Conservation (phyloP, 92 coral and sea anemone species). For the Bergia sp. region DNA sequence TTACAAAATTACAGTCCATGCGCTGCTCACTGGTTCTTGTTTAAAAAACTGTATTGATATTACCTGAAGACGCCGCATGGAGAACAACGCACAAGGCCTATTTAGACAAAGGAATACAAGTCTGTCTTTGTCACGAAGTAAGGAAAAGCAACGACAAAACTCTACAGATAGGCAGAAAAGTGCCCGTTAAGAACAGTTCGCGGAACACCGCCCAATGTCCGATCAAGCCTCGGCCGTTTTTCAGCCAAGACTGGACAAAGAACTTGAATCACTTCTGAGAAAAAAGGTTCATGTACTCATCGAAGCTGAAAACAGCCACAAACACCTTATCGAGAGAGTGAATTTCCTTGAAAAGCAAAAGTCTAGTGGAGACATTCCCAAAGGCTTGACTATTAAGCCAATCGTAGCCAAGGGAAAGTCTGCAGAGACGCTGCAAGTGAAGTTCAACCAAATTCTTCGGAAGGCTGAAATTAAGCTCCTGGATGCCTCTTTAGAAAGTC, state of each 20-base stretch:
- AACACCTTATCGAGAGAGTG: conserved; percentile 21
- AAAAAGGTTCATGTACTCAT: conserved; percentile 39
- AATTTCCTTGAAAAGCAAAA: not conserved
- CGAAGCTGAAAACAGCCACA: conserved; percentile 40
- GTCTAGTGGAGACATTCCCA: not conserved
- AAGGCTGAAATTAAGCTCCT: conserved; percentile 6
- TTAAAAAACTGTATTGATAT: conserved; percentile 44
- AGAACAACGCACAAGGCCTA: conserved; percentile 30
- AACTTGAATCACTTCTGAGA: conserved; percentile 35
- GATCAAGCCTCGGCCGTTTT: conserved; percentile 7
- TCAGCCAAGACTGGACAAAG: conserved; percentile 32
- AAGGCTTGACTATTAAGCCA: no score
- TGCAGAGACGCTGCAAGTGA: no score
- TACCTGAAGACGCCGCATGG: conserved; percentile 57
- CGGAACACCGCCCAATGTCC: conserved; percentile 27
- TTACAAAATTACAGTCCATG: no score
- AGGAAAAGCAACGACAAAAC: conserved; percentile 15
- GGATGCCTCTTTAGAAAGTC: conserved; percentile 31
- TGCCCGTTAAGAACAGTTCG: conserved; percentile 35
- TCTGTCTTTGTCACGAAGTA: conserved; percentile 16
- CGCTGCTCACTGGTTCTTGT: no score
- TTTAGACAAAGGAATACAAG: conserved; percentile 27
- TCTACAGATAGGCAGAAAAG: conserved; percentile 34
- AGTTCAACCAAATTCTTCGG: no score
- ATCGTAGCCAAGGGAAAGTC: no score